Base-by-base conservation (phyloP, 1,140 invertebrate species). In the Drosophila azteca region DNA sequence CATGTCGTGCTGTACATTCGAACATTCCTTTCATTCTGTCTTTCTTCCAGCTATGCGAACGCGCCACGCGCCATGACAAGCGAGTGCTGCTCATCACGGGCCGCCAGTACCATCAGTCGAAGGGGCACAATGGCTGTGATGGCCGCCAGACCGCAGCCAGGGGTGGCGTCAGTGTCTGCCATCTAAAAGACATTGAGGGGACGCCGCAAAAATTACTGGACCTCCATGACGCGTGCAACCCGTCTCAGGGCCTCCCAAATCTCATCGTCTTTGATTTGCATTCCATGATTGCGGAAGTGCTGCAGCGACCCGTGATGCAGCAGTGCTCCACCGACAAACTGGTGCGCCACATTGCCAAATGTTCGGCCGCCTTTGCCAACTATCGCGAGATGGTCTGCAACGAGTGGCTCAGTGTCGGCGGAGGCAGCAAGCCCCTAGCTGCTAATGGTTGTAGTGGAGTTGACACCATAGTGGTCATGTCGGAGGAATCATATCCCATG, bases 271-370 rank as follows among this genome's bases (percentile, higher is more conserved):
- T 85, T 15, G 82, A 85, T 22, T 46, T 85, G 55, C 48, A 78
- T 1, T 78, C 82, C 1, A 50, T 85, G 3, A 53, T 85, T 3
- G 2, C 35, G 46, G 70, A 87, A 7, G 55, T 77, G 7, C 52
- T 82, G 1, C 41, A 68, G 29, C 82, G 69, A 0, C 82, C 82
- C 0, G 60, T 85, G 9, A 55, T 75, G 52, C 74, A 82, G 48
- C 83, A 87, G 44, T 78, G 69, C 46, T 50, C 58, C 26, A 68
- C 49, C 13, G 52, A 78, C 7, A 61, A 64, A 5, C 50, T 87
- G n/a, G 78, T 85, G 2, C 78, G 82, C 1, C 69, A 59, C 11
- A 76, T 85, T 26, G 78, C 82, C 49, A 85, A 87, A 8, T 82
- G 78, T 31, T 71, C 83, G 7, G 82, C 82, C 0, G 78, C 82